Percentiles rank a stretch among this genome's conserved stretches.
Evolutionary conservation across 2,797 vertebrate genomes (phyloP).

Genomic region (Taenioides sp.): DNA sequence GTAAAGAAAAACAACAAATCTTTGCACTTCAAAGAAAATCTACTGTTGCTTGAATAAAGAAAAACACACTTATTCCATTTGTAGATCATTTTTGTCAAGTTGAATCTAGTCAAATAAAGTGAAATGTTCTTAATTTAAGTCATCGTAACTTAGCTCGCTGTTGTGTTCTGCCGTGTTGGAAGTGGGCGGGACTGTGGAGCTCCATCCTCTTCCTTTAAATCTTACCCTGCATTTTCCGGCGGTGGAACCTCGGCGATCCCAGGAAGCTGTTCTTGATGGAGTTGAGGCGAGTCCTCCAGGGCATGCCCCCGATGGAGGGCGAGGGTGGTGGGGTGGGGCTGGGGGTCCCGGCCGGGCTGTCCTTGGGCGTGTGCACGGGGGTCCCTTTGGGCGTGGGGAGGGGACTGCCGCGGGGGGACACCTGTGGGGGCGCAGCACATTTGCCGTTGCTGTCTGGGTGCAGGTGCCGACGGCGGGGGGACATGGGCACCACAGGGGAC

Average conservation of each 20-base stretch:
- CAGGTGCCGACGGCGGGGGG: constrained; percentile 80
- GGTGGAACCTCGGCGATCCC: constrained; percentile 96
- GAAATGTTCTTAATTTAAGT: too few relatives aligned
- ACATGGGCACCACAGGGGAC: constrained; percentile 78
- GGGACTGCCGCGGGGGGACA: constrained; percentile 95
- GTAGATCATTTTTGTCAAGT: too few relatives aligned
- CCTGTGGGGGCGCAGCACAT: constrained; percentile 96
- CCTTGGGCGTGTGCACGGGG: constrained; percentile 96
- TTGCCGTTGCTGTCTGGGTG: constrained; percentile 90
- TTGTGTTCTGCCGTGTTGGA: too few relatives aligned
- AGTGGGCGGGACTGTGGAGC: too few relatives aligned
- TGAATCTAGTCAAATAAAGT: too few relatives aligned
- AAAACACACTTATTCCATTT: too few relatives aligned
- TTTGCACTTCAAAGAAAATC: too few relatives aligned
- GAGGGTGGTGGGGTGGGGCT: constrained; percentile 96
- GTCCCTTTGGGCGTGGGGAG: constrained; percentile 98
- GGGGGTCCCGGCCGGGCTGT: constrained; percentile 95
- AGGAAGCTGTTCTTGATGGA: constrained; percentile 99
- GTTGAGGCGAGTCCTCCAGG: constrained; percentile 97
- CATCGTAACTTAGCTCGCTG: too few relatives aligned
- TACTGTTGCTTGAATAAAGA: too few relatives aligned
- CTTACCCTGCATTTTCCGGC: constrained; percentile 97
- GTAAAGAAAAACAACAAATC: too few relatives aligned
- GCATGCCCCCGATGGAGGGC: constrained; percentile 96
- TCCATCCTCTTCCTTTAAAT: background rate